phyloP scores from a whole-genome alignment of 1,140 invertebrate species.

The Drosophila paulistorum region DNA sequence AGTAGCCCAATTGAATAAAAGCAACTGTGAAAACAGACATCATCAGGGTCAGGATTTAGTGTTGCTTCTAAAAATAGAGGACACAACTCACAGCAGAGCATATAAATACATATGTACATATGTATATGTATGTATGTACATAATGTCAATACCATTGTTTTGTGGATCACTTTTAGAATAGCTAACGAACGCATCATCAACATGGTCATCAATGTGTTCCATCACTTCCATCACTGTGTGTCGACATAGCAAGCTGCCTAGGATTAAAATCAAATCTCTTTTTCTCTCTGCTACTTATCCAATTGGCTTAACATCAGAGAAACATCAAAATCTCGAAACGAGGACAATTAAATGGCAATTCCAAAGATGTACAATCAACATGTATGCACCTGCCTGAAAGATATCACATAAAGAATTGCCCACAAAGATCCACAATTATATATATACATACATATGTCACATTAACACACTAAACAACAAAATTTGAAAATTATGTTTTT shows the following conservation, averaged over 20 bases:
- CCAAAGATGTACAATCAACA: not conserved
- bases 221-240: not conserved
- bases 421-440: not conserved
- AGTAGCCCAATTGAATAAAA: constrained; percentile 10
- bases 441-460: not conserved
- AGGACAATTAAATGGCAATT: constrained; percentile 16
- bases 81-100: not conserved
- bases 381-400: constrained; percentile 7
- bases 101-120: too few species aligned
- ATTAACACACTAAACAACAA: not conserved
- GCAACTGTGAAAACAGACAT: constrained; percentile 19
- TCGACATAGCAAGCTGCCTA: not conserved
- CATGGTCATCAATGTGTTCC: not conserved
- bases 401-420: constrained; percentile 7
- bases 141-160: constrained; percentile 10
- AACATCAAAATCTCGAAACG: constrained; percentile 11
- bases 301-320: not conserved
- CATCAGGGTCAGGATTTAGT: constrained; percentile 9
- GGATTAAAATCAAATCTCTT: constrained; percentile 1
- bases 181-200: too few species aligned
- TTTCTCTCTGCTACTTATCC: not conserved
- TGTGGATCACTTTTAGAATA: not conserved
- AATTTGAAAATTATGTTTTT: not conserved
- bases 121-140: too few species aligned
- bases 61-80: constrained; percentile 7